Base-by-base conservation (phyloP, 2,888 invertebrate genomes). In the Marronus borbonicus region DNA sequence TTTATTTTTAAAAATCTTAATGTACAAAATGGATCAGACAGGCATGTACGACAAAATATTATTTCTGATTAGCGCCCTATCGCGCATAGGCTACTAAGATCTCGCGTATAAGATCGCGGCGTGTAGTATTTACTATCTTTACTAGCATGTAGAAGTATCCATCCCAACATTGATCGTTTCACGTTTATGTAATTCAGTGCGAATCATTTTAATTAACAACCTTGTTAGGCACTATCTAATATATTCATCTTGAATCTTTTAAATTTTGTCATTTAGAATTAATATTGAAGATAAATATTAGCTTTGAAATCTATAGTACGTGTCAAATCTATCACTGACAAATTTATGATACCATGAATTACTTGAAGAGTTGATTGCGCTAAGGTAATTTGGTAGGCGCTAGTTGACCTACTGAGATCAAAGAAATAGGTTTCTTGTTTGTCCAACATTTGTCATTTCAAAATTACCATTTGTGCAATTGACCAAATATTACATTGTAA, bases 11-110 rank as follows among this genome's bases (percentile, higher is more conserved):
- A 77, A 77, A 77, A 62, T 77, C 77, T 70, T 60, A 52, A 76
- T 76, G 39, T 60, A 77, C 70, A 70, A 77, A 70, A 77, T 77
- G 68, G 69, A 77, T 70, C 77, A 77, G 68, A 70, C 77, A 60
- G 70, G 69, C 77, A 50, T 77, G 50, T 44, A 77, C 10, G 49
- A 49, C 77, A 60, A 77, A 76, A 77, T 77, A 79, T 77, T 60
- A 52, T 36, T 8, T 70, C 58, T 65, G 78, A 76, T 69, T 80
- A 78, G 66, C 24, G 68, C 58, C 70, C 55, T 55, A 58, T 55
- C n/a, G 17, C 52, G 5, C 52, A 44, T 8, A 44, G 44, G 44
- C 44, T 44, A 44, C 44, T 44, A 44, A 44, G 44, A 39, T 39
- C 7, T 39, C 5, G 39, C 39, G 8, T 39, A 39, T 39, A 8